Conservation (phyloP, 2,797 vertebrate species). For the Gymnodraco acuticeps region DNA sequence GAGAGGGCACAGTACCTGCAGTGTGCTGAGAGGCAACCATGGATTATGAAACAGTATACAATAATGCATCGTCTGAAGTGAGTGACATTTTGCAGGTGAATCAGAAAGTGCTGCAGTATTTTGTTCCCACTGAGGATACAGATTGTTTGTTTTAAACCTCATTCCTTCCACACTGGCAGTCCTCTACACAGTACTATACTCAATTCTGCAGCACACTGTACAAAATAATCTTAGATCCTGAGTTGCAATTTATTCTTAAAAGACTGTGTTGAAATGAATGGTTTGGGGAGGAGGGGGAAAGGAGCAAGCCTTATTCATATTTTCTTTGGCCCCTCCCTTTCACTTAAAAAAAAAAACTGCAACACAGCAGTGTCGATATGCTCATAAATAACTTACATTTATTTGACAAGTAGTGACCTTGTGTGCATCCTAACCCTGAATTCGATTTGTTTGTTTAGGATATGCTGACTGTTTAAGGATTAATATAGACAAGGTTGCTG, state of each 20-base stretch:
- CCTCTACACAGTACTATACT: background rate
- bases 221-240: background rate
- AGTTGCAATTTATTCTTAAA: background rate
- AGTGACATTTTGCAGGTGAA: background rate
- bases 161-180: background rate
- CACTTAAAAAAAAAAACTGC: background rate
- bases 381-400: background rate
- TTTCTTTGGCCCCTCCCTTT: background rate
- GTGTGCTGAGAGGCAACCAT: slow-evolving; percentile 46
- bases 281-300: background rate
- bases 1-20: slow-evolving; percentile 76
- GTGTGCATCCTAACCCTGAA: background rate
- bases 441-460: background rate
- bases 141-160: background rate
- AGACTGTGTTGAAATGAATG: background rate
- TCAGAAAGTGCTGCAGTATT: slow-evolving; percentile 8
- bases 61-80: background rate
- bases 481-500: background rate
- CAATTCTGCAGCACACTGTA: background rate
- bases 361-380: background rate
- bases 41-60: slow-evolving; percentile 15
- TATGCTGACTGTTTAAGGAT: background rate
- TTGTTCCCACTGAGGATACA: background rate
- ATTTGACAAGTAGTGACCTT: background rate
- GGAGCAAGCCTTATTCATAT: background rate